Base-by-base conservation (phyloP, 2,113 vertebrate species). In the Bufo gargarizans region DNA sequence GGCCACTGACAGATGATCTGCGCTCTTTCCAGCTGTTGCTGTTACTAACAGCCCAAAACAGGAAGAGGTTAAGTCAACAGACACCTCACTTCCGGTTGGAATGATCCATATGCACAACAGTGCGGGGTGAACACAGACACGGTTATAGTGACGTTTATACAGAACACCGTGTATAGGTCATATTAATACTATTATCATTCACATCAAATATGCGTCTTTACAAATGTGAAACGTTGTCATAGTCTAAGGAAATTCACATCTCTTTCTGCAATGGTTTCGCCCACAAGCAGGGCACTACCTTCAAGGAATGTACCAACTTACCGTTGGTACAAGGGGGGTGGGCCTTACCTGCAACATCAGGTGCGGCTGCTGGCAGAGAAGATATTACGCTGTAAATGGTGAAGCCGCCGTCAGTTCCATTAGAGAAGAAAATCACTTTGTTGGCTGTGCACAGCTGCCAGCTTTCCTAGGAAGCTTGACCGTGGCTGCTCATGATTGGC, bases 51-150 rank as follows among this genome's bases (percentile, higher is more conserved):
- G 47, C 83, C 77, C 65, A 81, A 82, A 86, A 77, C 63, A 87
- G 77, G 85, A 85, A 84, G 7, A 59, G 71, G 9, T 77, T 72
- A 72, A 20, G 22, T 77, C n/a, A 65, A 59, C 12, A 82, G 86
- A 88, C 86, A 88, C 65, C 79, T 88, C 86, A 88, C 86, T 88
- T 88, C 86, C 86, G 86, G 4, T 80, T 69, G 61, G 76, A 77
- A 7, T 45, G 1, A 19, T 55, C 55, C 72, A 76, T 4, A 49
- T 5, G 11, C 14, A 76, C 84, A 45, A 56, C 9, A 17, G 8
- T 16, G 16, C 12, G 84, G 55, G 84, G 16, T 43, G 53, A 16
- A 58, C 19, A 20, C 14, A 49, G 16, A 12, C 4, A 13, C 22
- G 2, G 49, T 14, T 49, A 11, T 3, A 17, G 7, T 14, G 8